These are phyloP conservation scores for Ambastaia sidthimunki DNA, from an alignment of 2,797 vertebrate genomes.

Conservation along the genomic window DNA sequence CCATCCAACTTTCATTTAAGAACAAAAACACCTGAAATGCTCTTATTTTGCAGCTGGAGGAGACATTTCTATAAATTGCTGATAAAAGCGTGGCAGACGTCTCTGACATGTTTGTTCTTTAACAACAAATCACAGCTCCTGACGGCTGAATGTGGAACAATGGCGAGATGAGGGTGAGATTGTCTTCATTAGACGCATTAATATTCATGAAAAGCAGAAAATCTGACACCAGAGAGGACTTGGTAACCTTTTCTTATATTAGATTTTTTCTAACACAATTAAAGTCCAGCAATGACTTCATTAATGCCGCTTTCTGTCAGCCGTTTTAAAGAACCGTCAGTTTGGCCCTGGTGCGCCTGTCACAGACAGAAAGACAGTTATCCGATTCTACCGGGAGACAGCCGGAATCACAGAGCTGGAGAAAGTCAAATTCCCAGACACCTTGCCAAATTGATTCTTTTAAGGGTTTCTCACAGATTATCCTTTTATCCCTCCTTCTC, in stretches of 20 bases:
- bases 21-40: slow-evolving; percentile 67
- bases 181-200: slow-evolving; percentile 99
- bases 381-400: slow-evolving; percentile 82
- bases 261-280: slow-evolving; percentile 99
- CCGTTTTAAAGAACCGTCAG: slow-evolving; percentile 99
- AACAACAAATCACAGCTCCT: slow-evolving; percentile 99
- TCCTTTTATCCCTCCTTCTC: slow-evolving; percentile 75
- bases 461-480: slow-evolving; percentile 84
- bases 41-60: slow-evolving; percentile 84
- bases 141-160: slow-evolving; percentile 98
- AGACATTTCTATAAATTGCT: slow-evolving; percentile 89
- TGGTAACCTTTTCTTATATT: slow-evolving; percentile 99
- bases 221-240: slow-evolving; percentile 99
- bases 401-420: slow-evolving; percentile 80
- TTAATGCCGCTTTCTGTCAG: slow-evolving; percentile 99
- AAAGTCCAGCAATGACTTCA: slow-evolving; percentile 99
- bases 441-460: slow-evolving; percentile 87
- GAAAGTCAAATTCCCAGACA: slow-evolving; percentile 85
- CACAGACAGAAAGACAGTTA: slow-evolving; percentile 98
- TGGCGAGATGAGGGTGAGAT: slow-evolving; percentile 98
- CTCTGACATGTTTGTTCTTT: slow-evolving; percentile 99
- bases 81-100: slow-evolving; percentile 98
- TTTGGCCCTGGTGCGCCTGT: slow-evolving; percentile 97
- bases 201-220: slow-evolving; percentile 99
- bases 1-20: slow-evolving; percentile 65